A percentile compares a stretch with the other conserved stretches of the same genome.
phyloP scores from a whole-genome alignment of 2,888 invertebrate species.

The Polyommatus icarus region DNA sequence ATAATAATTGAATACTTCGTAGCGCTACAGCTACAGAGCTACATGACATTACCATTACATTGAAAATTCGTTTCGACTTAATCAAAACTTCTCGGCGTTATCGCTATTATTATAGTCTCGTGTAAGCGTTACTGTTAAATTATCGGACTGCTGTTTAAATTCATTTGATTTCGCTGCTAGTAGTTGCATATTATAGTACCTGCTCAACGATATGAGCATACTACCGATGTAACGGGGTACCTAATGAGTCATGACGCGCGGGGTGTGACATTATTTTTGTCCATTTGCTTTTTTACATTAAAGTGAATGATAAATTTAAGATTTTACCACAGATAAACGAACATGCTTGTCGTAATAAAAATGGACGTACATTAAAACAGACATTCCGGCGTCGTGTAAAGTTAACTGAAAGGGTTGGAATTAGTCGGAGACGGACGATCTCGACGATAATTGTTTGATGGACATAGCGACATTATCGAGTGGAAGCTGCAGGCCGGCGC shows the following conservation, averaged over 20 bases:
- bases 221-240: no score
- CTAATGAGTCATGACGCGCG: no score
- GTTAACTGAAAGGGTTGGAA: background rate
- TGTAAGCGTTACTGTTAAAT: background rate
- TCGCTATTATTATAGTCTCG: slow-evolving; percentile 3
- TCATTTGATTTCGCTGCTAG: background rate
- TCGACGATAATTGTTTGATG: background rate
- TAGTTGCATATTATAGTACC: background rate
- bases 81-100: background rate
- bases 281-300: no score
- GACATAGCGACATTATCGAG: background rate
- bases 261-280: no score
- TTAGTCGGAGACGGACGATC: background rate
- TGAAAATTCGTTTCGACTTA: background rate
- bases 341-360: no score
- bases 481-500: background rate
- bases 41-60: background rate
- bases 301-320: no score
- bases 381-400: background rate
- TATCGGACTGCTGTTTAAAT: background rate
- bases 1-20: background rate
- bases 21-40: background rate
- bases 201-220: no score
- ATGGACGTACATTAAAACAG: background rate
- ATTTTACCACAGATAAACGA: no score